phyloP scores from a whole-genome alignment of 1,140 invertebrate genomes.

The Propsilocerus akamusi region DNA sequence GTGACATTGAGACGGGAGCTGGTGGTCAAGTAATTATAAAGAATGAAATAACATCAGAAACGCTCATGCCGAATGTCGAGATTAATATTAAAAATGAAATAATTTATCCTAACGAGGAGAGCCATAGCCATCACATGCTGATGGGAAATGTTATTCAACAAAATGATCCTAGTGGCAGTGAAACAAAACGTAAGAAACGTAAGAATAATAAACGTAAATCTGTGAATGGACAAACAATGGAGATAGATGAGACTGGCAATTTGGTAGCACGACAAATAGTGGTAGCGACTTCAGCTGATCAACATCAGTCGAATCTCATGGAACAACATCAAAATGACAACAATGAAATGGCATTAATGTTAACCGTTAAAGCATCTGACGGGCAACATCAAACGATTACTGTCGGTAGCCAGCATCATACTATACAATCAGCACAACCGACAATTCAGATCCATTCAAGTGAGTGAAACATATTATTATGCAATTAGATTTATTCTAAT shows the following conservation, averaged over 20 bases:
- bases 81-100: constrained; percentile 1
- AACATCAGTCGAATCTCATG: not conserved
- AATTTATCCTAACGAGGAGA: not conserved
- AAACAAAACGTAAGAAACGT: not conserved
- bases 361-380: not conserved
- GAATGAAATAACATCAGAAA: not conserved
- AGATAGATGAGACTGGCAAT: constrained; percentile 1
- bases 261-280: not conserved
- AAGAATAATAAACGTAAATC: not conserved
- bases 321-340: not conserved
- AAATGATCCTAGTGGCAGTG: not conserved
- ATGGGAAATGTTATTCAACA: not conserved
- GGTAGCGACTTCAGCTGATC: not conserved
- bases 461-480: no score
- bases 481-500: no score
- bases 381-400: not conserved
- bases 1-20: not conserved
- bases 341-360: not conserved
- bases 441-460: not conserved
- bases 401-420: no score
- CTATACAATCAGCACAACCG: no score
- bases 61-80: not conserved
- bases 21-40: not conserved
- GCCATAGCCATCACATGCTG: not conserved
- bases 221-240: not conserved